Evolutionary conservation across 2,113 vertebrate species (phyloP), one percentile per base, ranked within the genome.

Genomic region (Prinia subflava): DNA sequence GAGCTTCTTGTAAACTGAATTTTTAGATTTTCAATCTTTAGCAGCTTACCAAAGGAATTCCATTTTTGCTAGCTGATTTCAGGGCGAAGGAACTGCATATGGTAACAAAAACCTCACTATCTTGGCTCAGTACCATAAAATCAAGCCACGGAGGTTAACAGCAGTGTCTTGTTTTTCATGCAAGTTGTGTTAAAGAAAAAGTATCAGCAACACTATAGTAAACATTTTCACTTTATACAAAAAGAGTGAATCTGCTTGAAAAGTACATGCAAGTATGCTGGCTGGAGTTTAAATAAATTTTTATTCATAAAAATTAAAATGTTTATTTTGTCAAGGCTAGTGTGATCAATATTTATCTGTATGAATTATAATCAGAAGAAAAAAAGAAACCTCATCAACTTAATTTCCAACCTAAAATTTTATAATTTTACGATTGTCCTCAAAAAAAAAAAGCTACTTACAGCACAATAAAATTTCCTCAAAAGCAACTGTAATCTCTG

Each of bases 191-290:
- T 69, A 35, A 60, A 87, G 63, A 63, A 47, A 94, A 84, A 91
- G 18, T 21, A 83, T 35, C 46, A 76, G 42, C 65, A 92, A 87
- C 57, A 95, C 33, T 67, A 67, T 4, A 76, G 52, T 79, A 85
- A 92, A 92, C 59, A 57, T 81, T 88, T 94, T 80, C 42, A 85
- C 75, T 90, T 91, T 23, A 83, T 70, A 93, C 70, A 91, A 93
- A 91, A 90, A 83, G 56, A 91, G 53, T 89, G 68, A 85, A 74
- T 83, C 59, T 94, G 79, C 41, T 85, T 90, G 82, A 83, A 90
- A 95, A 96, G 71, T 94, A 91, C 87, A 81, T 92, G 90, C 87
- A 83, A 86, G 44, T 94, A 75, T 63, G 24, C 85, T 90, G 88
- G 47, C 60, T 88, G 60, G n/a, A 83, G 41, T 92, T 85, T 67